Conservation (phyloP, 2,113 vertebrate genomes). For the Emberiza fucata region DNA sequence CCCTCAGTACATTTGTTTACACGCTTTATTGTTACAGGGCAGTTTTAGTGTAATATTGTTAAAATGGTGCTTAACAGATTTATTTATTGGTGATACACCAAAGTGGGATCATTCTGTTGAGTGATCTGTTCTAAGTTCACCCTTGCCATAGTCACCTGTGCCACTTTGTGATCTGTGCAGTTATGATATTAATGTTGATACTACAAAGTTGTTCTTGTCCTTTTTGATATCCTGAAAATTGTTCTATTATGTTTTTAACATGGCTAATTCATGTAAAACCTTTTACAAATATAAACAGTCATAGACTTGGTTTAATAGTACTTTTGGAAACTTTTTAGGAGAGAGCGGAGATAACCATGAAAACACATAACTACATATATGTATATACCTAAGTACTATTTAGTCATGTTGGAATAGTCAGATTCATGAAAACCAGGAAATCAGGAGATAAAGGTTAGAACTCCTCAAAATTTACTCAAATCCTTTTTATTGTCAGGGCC, state of each 20-base stretch:
- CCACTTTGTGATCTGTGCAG: not conserved
- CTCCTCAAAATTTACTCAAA: not conserved
- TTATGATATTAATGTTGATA: not conserved
- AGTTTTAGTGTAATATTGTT: not conserved
- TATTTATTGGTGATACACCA: not conserved
- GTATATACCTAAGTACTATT: not conserved
- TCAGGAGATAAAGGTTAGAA: not conserved
- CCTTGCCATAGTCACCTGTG: not conserved
- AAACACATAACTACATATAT: not conserved
- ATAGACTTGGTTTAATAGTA: not conserved
- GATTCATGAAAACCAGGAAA: not conserved
- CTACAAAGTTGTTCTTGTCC: not conserved
- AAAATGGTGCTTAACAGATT: not conserved
- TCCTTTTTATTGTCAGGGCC: not conserved
- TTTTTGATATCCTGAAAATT: not conserved
- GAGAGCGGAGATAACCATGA: not conserved
- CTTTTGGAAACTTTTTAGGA: not conserved
- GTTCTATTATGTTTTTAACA: not conserved
- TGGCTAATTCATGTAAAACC: not conserved
- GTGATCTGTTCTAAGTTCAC: not conserved
- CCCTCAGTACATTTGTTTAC: not conserved
- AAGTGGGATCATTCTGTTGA: not conserved
- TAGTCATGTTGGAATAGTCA: not conserved
- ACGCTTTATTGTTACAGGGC: not conserved
- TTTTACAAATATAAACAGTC: not conserved